These are phyloP conservation scores for Tragelaphus scriptus DNA, from an alignment of 2,113 vertebrate species.

Conservation along the genomic window DNA sequence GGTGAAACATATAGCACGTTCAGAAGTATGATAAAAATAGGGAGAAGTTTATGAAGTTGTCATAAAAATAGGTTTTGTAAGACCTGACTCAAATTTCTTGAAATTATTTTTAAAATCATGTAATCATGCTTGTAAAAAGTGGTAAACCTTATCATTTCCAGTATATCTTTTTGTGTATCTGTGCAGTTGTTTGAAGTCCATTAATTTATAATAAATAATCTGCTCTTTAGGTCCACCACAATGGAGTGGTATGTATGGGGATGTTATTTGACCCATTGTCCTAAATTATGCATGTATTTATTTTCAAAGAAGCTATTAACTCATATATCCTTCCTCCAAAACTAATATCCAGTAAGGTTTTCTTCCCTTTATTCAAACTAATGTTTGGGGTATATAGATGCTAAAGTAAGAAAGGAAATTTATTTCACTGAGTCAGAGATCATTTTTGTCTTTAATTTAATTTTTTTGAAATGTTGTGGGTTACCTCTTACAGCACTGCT, in stretches of 20 bases:
- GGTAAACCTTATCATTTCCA: slow-evolving; percentile 6
- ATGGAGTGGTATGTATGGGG: slow-evolving; percentile 66
- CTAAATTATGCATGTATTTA: slow-evolving; percentile 36
- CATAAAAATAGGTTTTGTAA: slow-evolving; percentile 8
- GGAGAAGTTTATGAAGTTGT: background rate
- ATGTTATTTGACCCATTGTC: background rate
- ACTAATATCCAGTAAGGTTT: background rate
- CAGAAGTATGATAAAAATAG: slow-evolving; percentile 22
- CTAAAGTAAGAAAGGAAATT: background rate
- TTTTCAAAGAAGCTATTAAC: background rate
- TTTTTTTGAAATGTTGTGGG: background rate
- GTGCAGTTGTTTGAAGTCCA: background rate
- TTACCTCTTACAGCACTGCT: background rate
- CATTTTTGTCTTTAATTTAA: background rate
- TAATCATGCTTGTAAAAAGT: background rate
- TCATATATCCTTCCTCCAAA: background rate
- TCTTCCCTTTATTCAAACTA: background rate
- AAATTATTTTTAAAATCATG: slow-evolving; percentile 11
- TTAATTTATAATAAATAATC: slow-evolving; percentile 7
- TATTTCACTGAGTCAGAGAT: slow-evolving; percentile 9
- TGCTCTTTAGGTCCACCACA: slow-evolving; percentile 59
- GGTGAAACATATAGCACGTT: background rate
- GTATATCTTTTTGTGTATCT: background rate
- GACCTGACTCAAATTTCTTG: slow-evolving; percentile 15
- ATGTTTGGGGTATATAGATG: background rate